Evolutionary conservation across 1,140 invertebrate species (phyloP), one percentile per base, ranked within the genome.

Genomic region (Mesaphorura yosii): DNA sequence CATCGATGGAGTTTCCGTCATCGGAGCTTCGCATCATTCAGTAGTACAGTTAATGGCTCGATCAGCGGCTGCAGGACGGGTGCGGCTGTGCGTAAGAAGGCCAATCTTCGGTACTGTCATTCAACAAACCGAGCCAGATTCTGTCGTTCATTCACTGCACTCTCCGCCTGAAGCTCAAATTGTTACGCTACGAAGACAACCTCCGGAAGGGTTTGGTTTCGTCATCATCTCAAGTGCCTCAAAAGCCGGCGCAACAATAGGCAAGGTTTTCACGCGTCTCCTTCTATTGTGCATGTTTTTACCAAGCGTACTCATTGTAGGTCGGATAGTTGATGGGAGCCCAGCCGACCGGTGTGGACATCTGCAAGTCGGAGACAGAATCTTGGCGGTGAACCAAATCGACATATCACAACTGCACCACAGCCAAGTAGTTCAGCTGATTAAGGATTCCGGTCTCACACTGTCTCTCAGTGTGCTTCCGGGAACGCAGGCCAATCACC

Each of bases 131-230:
- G 23, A 47, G 1, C 22, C 26, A 14, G 48, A 27, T 22, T 42
- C 48, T 15, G 49, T 45, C 4, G 7, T 23, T 12, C 5, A 10
- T 6, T 41, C 39, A 41, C 39, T 34, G 6, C 53, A 53, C 44
- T 57, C 55, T 27, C 55, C 55, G 10, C 34, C 39, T 1, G 22
- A 19, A 23, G 58, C 59, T 26, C 70, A 72, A 50, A 90, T 91
- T 63, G 84, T 94, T 12, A 82, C 84, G 10, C 84, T 98, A 0
- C 85, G 81, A 34, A 76, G 93, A 48, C 80, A 82, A 67, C 90
- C 96, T 64, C 88, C 84, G 53, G 94, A 98, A 73, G 94, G 94
- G 10, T 98, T 98, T 72, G 95, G 94, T 19, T 98, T 98, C 72
- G 92, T 98, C 20, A 95, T 98, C 48, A 96, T 98, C 62, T 97